Evolutionary conservation across 2,888 invertebrate genomes (phyloP), one percentile per base, ranked within the genome.

Genomic region (Ischnura elegans): DNA sequence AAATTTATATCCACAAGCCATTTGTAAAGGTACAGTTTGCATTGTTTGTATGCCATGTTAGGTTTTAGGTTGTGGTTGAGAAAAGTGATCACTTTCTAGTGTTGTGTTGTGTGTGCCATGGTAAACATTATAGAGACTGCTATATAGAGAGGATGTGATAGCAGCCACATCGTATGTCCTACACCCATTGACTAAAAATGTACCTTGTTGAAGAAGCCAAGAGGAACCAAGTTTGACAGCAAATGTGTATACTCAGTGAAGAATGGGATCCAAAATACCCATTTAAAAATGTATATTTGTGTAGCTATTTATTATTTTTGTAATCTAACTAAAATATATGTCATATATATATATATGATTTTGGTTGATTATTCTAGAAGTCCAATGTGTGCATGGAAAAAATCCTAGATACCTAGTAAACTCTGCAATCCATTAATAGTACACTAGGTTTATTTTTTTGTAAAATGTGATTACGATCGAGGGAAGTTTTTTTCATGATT

Each of bases 281-380:
- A 86, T 86, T 86, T 86, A 86, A 86, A 86, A 45, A 86, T 86
- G 86, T 86, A 86, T 86, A 86, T 86, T 86, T 86, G 86, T 86
- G 86, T 86, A 86, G 86, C 46, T 86, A 86, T 86, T 86, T 86
- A 86, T 86, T 86, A 86, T 86, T 86, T 86, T 86, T 86, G 86
- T 86, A 86, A 46, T 86, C 86, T 86, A 86, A 86, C 86, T 45
- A 86, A 86, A 86, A 86, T 86, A 86, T 86, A 86, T 86, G 45
- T 86, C 42, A 86, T 86, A 46, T 86, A 86, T 46, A 45, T 86
- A 46, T 45, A 85, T 36, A 16, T 16, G 0, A n/a, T n/a, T n/a
- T n/a, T n/a, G n/a, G 36, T 19, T 21, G 5, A 13, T 85, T n/a
- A 61, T 61, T 61, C 25, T 10, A 10, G 25, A 1, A 21, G 21